A percentile compares a stretch with the other conserved stretches of the same genome.
Conservation (phyloP, 2,113 vertebrate species). For the Eulacestoma nigropectus region DNA sequence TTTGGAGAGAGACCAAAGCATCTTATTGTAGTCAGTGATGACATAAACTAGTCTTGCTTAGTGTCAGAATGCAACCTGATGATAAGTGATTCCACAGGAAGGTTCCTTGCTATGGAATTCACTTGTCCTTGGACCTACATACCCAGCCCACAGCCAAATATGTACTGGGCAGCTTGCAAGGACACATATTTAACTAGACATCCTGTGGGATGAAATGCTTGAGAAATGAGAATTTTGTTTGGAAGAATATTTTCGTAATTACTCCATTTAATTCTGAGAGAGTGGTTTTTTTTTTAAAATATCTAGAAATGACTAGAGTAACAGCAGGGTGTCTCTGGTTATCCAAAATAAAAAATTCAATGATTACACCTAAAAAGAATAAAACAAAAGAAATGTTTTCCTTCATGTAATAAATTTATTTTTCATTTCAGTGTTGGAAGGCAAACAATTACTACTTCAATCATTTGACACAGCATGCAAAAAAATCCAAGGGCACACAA, state of each 20-base stretch:
- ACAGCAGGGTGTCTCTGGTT: background rate
- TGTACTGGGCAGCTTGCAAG: background rate
- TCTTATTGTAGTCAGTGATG: background rate
- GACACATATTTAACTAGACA: background rate
- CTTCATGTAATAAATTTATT: background rate
- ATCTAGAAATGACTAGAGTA: background rate
- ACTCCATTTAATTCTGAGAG: background rate
- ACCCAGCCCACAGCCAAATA: background rate
- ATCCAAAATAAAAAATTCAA: background rate
- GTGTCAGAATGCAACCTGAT: background rate
- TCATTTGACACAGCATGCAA: conserved; percentile 25
- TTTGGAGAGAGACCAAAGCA: background rate
- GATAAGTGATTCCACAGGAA: background rate
- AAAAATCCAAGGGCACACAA: background rate
- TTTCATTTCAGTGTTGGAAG: conserved; percentile 30
- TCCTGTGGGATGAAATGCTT: background rate
- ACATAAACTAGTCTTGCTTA: background rate
- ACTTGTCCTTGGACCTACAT: background rate
- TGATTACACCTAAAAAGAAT: background rate
- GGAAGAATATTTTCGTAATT: background rate
- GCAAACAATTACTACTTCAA: conserved; percentile 29
- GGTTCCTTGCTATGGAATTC: background rate
- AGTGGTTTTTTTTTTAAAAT: background rate
- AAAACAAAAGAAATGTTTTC: conserved; percentile 19
- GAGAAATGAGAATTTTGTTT: background rate